Evolutionary conservation across 2,113 vertebrate genomes (phyloP).

Genomic region (Rhadina sibilatrix): DNA sequence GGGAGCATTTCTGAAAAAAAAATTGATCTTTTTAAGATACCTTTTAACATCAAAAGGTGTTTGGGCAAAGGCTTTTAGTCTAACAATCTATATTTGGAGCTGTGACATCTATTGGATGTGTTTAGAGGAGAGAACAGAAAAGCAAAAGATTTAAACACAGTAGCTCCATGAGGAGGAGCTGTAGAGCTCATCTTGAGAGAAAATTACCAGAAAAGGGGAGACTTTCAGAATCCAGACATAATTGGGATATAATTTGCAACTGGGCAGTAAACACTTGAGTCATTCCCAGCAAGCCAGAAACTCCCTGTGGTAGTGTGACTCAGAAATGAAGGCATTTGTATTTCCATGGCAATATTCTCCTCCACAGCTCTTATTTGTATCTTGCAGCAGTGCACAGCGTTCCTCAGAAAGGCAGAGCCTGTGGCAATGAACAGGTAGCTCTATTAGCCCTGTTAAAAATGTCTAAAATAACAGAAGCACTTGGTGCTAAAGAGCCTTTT

Average conservation of each 20-base stretch:
- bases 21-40: not conserved
- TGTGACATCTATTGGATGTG: not conserved
- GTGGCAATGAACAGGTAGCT: not conserved
- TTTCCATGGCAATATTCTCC: slow-evolving; percentile 42
- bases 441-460: not conserved
- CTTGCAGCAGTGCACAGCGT: not conserved
- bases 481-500: not conserved
- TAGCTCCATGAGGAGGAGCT: not conserved
- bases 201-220: not conserved
- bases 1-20: not conserved
- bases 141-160: not conserved
- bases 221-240: slow-evolving; percentile 12
- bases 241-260: not conserved
- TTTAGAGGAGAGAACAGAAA: not conserved
- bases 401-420: not conserved
- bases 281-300: slow-evolving; percentile 32
- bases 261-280: slow-evolving; percentile 29
- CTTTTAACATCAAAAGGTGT: not conserved
- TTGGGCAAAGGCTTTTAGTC: not conserved
- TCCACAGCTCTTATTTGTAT: not conserved
- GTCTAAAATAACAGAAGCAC: not conserved
- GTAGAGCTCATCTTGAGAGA: not conserved
- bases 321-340: slow-evolving; percentile 33
- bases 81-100: not conserved
- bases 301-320: slow-evolving; percentile 38